Evolutionary conservation across 1,140 invertebrate genomes (phyloP).

Genomic region (Hylaeus volcanicus): DNA sequence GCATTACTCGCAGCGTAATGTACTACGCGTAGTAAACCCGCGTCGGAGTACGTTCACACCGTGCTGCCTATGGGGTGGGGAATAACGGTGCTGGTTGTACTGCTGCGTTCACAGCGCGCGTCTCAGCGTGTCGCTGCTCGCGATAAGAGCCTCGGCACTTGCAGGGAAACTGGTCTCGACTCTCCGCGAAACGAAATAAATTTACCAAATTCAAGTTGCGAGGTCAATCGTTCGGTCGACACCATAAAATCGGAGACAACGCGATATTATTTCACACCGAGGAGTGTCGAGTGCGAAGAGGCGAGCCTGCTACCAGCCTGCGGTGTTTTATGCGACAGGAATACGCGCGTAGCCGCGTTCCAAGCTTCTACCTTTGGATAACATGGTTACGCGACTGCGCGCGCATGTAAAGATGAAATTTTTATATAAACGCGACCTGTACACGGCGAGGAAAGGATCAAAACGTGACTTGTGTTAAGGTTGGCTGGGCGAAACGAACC

Average conservation of each 20-base stretch:
- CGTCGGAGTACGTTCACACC: slow-evolving; percentile 33
- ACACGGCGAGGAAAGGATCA: neutral
- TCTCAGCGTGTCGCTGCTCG: no score
- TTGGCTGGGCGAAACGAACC: neutral
- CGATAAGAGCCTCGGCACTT: no score
- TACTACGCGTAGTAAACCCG: slow-evolving; percentile 38
- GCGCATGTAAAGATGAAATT: slow-evolving; percentile 2
- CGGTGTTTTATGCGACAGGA: neutral
- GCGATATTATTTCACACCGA: slow-evolving; percentile 18
- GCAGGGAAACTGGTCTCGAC: no score
- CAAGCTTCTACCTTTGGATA: slow-evolving; percentile 3
- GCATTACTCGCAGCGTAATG: slow-evolving; percentile 52
- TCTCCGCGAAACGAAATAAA: no score
- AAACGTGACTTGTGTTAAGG: slow-evolving; percentile 25
- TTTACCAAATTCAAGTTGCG: no score
- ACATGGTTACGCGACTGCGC: slow-evolving; percentile 7
- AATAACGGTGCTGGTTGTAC: slow-evolving; percentile 65
- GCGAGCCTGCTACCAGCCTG: neutral
- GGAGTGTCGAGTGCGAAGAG: neutral
- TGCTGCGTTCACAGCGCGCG: slow-evolving; percentile 34
- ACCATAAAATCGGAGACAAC: neutral
- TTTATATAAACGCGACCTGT: neutral
- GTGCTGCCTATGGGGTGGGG: slow-evolving; percentile 30
- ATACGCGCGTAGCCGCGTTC: slow-evolving; percentile 1
- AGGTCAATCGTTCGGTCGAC: neutral